These are phyloP conservation scores for Diadophis punctatus DNA, from an alignment of 2,113 vertebrate genomes.

Conservation along the genomic window DNA sequence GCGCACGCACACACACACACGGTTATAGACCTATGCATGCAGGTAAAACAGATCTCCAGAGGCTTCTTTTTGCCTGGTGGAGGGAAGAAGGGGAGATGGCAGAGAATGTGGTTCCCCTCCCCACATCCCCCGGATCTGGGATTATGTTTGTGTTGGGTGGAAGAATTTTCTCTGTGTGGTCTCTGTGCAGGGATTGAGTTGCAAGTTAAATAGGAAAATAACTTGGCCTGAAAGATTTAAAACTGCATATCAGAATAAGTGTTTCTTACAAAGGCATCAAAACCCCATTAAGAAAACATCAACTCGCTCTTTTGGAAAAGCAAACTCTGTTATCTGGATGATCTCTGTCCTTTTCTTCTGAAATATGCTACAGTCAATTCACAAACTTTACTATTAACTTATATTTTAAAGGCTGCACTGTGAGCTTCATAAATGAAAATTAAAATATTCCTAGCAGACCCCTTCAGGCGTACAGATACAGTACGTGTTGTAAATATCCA, in stretches of 20 bases:
- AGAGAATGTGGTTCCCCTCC: neutral
- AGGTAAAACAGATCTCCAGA: neutral
- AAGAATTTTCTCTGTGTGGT: neutral
- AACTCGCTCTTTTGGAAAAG: neutral
- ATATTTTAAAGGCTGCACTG: neutral
- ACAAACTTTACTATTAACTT: neutral
- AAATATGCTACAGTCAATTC: neutral
- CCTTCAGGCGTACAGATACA: neutral
- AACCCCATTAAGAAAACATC: neutral
- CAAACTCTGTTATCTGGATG: neutral
- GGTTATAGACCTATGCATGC: neutral
- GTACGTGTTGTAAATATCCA: neutral
- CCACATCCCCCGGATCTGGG: neutral
- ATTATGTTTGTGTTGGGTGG: neutral
- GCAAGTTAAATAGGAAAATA: neutral
- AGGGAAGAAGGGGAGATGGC: neutral
- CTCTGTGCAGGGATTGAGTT: neutral
- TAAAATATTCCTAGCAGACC: neutral
- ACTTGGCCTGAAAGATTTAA: neutral
- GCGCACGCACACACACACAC: no score
- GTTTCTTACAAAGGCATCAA: neutral
- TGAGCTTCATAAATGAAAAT: neutral
- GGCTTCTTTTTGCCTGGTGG: neutral
- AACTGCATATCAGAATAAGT: neutral
- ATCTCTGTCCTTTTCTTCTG: neutral